Conservation (phyloP, 2,888 invertebrate species). For the Sminthurides aquaticus region DNA sequence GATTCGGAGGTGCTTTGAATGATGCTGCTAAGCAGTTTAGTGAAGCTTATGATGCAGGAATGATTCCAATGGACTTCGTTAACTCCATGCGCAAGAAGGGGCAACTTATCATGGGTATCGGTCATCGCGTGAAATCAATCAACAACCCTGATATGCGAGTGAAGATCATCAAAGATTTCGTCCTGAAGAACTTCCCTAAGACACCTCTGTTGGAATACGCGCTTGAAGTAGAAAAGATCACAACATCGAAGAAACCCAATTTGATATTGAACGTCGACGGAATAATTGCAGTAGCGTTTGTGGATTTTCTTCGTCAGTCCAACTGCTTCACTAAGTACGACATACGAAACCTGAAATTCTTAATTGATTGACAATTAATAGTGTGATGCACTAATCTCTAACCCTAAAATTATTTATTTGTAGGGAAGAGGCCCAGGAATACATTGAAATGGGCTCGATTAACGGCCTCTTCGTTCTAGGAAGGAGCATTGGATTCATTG, state of each 20-base stretch:
- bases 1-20: conserved; percentile 97
- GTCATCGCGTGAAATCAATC: conserved; percentile 77
- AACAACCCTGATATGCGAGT: conserved; percentile 99
- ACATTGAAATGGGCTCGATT: conserved; percentile 93
- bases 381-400: background rate
- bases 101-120: conserved; percentile 97
- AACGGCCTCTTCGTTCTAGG: conserved; percentile 98
- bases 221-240: conserved; percentile 95
- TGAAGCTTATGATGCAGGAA: conserved; percentile 87
- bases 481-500: conserved; percentile 96
- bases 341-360: background rate
- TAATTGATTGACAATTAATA: background rate
- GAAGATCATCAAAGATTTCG: conserved; percentile 92
- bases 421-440: conserved; percentile 93
- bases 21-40: conserved; percentile 97
- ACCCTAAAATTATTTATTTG: conserved; percentile 30
- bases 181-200: conserved; percentile 83
- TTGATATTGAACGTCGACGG: conserved; percentile 98
- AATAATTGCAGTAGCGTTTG: conserved; percentile 93
- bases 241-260: conserved; percentile 99
- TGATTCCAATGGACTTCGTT: conserved; percentile 93
- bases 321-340: conserved; percentile 83
- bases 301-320: conserved; percentile 88
- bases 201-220: conserved; percentile 93
- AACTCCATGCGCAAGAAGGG: conserved; percentile 96